phyloP scores from a whole-genome alignment of 2,888 invertebrate species.

The Machimus rusticus region DNA sequence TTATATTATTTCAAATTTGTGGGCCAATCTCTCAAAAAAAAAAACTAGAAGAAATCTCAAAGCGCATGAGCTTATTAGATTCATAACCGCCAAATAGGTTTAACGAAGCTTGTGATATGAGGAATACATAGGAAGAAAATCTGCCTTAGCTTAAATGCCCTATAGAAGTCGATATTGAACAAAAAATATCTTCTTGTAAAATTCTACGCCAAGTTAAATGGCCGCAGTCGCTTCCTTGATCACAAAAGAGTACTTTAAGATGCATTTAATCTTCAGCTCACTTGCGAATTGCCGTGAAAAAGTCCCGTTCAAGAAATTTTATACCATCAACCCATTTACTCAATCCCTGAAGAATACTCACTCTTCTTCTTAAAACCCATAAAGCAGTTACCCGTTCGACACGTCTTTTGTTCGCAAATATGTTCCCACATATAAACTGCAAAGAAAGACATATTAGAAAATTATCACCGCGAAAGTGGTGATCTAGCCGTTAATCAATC shows the following conservation, averaged over 20 bases:
- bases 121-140: no score
- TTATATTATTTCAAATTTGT: no score
- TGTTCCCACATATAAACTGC: not conserved
- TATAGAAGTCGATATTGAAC: no score
- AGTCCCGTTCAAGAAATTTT: not conserved
- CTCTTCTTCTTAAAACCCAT: not conserved
- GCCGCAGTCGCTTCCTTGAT: not conserved
- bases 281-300: not conserved
- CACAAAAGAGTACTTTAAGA: not conserved
- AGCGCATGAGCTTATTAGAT: no score
- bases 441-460: not conserved
- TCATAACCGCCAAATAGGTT: no score
- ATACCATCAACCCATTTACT: not conserved
- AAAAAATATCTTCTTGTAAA: no score
- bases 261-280: not conserved
- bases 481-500: not conserved
- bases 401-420: not conserved
- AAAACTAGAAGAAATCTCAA: no score
- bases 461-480: not conserved
- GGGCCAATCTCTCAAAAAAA: no score
- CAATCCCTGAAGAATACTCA: not conserved
- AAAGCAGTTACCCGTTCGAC: not conserved
- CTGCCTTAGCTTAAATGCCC: no score
- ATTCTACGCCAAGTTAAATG: no score
- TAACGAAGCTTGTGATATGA: no score